These are phyloP conservation scores for Pholis gunnellus DNA, from an alignment of 2,113 vertebrate species.

Conservation along the genomic window DNA sequence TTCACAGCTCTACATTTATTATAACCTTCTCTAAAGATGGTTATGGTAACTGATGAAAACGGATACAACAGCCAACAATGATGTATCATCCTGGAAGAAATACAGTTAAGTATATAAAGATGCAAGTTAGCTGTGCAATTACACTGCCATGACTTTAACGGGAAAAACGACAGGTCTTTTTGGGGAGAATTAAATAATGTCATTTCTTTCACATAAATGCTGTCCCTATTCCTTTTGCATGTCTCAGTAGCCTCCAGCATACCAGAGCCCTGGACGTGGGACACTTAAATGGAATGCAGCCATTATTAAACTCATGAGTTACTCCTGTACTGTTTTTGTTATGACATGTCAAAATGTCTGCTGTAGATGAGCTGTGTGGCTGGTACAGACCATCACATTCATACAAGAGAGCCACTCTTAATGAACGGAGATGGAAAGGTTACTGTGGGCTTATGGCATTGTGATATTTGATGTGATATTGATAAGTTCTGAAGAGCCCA, in stretches of 20 bases:
- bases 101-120: too few relatives aligned
- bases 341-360: background rate
- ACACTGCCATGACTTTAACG: background rate
- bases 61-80: too few relatives aligned
- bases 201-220: background rate
- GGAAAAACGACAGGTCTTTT: too few relatives aligned
- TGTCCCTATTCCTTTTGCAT: background rate
- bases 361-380: background rate
- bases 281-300: background rate
- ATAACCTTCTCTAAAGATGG: too few relatives aligned
- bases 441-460: background rate
- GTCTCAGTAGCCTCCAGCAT: background rate
- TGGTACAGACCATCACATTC: background rate
- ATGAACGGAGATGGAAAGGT: background rate
- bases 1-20: too few relatives aligned
- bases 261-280: background rate
- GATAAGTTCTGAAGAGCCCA: background rate
- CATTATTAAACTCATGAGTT: background rate
- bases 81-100: too few relatives aligned
- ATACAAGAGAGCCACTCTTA: background rate
- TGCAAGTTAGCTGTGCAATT: too few relatives aligned
- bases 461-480: constrained; percentile 12
- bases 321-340: background rate
- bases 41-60: too few relatives aligned
- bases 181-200: too few relatives aligned